phyloP scores from a whole-genome alignment of 2,797 vertebrate genomes.

The Rhabdophis nuchalis region DNA sequence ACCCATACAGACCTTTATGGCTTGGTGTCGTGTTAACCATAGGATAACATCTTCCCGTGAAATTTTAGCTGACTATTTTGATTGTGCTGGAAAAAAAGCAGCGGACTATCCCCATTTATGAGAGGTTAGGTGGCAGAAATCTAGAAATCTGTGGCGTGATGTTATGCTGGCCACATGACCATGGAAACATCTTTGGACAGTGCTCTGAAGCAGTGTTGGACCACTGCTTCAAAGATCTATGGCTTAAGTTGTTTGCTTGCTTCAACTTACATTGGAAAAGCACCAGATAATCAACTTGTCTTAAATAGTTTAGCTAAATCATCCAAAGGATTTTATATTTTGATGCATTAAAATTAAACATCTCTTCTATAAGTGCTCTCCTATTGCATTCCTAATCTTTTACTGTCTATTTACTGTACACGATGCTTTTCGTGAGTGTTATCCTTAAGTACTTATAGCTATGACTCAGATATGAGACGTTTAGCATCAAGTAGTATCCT shows the following conservation, averaged over 20 bases:
- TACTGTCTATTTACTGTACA: conserved; percentile 18
- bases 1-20: not conserved
- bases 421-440: conserved; percentile 12
- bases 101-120: not conserved
- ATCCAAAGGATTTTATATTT: not conserved
- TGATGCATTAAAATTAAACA: conserved; percentile 21
- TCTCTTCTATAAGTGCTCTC: conserved; percentile 38
- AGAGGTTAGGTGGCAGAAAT: not conserved
- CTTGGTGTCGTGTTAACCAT: not conserved
- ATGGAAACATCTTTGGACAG: not conserved
- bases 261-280: not conserved
- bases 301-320: conserved; percentile 24
- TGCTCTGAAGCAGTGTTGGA: too few relatives aligned
- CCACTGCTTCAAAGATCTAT: not conserved
- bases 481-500: not conserved
- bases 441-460: not conserved
- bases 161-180: not conserved
- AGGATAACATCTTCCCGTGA: not conserved
- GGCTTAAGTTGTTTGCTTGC: not conserved
- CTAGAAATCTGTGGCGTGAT: not conserved
- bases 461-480: not conserved
- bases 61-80: not conserved
- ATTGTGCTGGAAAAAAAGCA: not conserved
- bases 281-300: not conserved
- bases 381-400: conserved; percentile 29